These are phyloP conservation scores for Cotesia typhae DNA, from an alignment of 1,140 invertebrate genomes.

Conservation along the genomic window DNA sequence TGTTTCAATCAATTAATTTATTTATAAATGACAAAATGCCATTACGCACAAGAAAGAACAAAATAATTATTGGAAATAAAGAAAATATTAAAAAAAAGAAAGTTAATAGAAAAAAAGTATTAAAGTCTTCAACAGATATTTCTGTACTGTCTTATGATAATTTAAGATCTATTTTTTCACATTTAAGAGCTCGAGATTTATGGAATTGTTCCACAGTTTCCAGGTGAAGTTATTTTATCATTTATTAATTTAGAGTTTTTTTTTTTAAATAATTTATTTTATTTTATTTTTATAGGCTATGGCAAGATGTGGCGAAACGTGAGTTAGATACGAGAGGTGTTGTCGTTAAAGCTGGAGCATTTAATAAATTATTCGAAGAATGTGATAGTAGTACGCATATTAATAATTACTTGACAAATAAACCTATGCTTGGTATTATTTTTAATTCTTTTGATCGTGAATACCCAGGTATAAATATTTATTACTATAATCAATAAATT, in stretches of 20 bases:
- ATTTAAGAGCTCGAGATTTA: constrained; percentile 53
- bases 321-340: constrained; percentile 44
- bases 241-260: not conserved
- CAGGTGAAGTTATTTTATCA: constrained; percentile 47
- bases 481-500: no score
- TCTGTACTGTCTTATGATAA: constrained; percentile 54
- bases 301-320: constrained; percentile 50
- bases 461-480: not conserved
- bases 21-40: no score
- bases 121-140: constrained; percentile 6
- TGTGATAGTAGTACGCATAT: constrained; percentile 23
- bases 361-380: constrained; percentile 29
- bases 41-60: no score
- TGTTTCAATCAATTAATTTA: no score
- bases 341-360: constrained; percentile 24
- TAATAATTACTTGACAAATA: constrained; percentile 44
- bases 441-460: constrained; percentile 27
- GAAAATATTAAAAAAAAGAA: no score
- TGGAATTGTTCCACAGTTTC: constrained; percentile 49
- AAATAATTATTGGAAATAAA: no score
- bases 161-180: constrained; percentile 55
- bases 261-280: constrained; percentile 23
- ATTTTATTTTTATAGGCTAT: constrained; percentile 45
- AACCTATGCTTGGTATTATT: constrained; percentile 49
- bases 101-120: not conserved